These are phyloP conservation scores for Callinectes sapidus DNA, from an alignment of 2,888 invertebrate genomes.

Conservation along the genomic window DNA sequence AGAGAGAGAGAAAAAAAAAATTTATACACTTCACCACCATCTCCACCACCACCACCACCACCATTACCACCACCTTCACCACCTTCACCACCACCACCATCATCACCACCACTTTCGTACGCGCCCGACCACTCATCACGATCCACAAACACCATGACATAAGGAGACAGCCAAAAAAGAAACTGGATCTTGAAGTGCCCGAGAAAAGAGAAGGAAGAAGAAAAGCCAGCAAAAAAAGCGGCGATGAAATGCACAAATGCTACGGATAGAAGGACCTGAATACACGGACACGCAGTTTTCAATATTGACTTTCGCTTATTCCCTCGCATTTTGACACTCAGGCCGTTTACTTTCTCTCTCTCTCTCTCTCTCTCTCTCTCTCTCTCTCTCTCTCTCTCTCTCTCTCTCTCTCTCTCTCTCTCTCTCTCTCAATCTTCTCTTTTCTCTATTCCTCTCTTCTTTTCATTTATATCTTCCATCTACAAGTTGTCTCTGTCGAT, in stretches of 20 bases:
- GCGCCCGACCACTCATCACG: background rate
- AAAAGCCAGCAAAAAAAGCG: background rate
- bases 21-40: too few relatives aligned
- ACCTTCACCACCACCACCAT: background rate
- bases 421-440: background rate
- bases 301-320: background rate
- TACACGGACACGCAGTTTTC: background rate
- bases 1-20: too few relatives aligned
- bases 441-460: too few relatives aligned
- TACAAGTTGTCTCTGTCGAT: too few relatives aligned
- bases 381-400: conserved; percentile 1
- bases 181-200: background rate
- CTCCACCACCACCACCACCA: background rate
- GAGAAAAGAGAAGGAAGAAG: background rate
- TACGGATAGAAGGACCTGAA: background rate
- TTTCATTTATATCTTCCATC: too few relatives aligned
- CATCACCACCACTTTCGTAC: background rate
- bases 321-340: background rate
- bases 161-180: background rate
- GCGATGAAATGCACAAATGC: background rate
- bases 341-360: background rate
- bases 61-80: background rate
- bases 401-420: conserved; percentile 1
- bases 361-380: conserved; percentile 1
- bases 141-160: background rate